phyloP scores from a whole-genome alignment of 2,797 vertebrate genomes.

The Coregonus suidteri region DNA sequence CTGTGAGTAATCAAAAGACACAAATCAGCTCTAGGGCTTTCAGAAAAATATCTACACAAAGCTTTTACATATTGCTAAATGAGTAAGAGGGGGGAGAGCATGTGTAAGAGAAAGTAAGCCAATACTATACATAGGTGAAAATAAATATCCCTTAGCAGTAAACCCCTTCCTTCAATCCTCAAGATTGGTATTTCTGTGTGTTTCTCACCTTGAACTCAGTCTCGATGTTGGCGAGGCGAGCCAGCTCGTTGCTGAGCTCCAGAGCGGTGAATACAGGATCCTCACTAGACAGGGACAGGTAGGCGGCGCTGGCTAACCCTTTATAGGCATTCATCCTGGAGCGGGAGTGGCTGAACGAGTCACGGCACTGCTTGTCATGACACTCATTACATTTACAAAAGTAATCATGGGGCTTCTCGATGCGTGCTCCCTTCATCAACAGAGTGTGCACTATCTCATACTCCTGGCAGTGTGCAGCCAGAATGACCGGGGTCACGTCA shows the following conservation, averaged over 20 bases:
- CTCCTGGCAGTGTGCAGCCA: constrained; percentile 84
- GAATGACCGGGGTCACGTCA: constrained; percentile 83
- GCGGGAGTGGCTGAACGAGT: constrained; percentile 85
- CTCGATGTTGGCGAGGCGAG: constrained; percentile 85
- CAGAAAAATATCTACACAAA: background rate
- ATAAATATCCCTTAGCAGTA: background rate
- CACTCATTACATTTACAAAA: constrained; percentile 84
- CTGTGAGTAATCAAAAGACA: background rate
- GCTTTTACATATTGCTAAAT: background rate
- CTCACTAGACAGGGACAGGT: constrained; percentile 83
- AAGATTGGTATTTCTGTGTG: constrained; percentile 39
- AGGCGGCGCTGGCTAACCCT: constrained; percentile 82
- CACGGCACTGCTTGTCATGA: constrained; percentile 78
- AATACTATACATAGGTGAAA: background rate
- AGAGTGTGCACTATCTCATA: constrained; percentile 85
- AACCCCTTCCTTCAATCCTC: background rate
- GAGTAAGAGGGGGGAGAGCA: background rate
- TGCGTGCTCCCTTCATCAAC: constrained; percentile 80
- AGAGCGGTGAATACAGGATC: constrained; percentile 84
- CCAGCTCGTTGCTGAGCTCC: constrained; percentile 84
- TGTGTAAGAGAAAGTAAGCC: background rate
- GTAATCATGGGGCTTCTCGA: constrained; percentile 84
- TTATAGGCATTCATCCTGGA: constrained; percentile 87
- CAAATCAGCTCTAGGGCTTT: background rate
- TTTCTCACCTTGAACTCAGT: constrained; percentile 87